Base-by-base conservation (phyloP, 2,113 vertebrate species). In the Platichthys flesus region DNA sequence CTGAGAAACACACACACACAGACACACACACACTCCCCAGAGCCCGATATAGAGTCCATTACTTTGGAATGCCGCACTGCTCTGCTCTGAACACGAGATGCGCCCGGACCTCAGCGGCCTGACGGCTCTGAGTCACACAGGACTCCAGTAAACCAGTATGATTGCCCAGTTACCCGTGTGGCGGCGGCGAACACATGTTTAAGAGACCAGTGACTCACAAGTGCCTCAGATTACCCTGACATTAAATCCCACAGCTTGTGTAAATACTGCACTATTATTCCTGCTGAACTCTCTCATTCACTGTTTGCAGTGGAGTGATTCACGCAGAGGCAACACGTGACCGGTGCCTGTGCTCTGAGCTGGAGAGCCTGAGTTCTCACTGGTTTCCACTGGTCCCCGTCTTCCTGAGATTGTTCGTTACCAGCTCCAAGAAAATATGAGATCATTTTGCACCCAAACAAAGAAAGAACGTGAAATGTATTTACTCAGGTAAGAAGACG, bases 221-320 rank as follows among this genome's bases (percentile, higher is more conserved):
- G 79, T 52, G 79, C 74, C 82, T 76, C 62, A 81, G 71, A 89
- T 82, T 84, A 87, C 84, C 84, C 84, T 49, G 71, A 76, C 86
- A 87, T 91, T 90, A 87, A 76, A 88, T 82, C 76, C 88, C 79
- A 35, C 89, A 82, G 87, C 79, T 82, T 74, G 78, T 88, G 76
- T 85, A 89, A 89, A 92, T 82, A 82, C 52, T 51, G 64, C 37
- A 24, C 81, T 75, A 56, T 83, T 85, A 81, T 86, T 90, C 86
- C 79, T 28, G 61, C 84, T 61, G 71, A 83, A 78, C 69, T 76
- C 78, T 78, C 76, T 88, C 78, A 81, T 88, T 87, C 86, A 84
- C 73, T 74, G 83, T 79, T 88, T 85, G 79, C 57, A 78, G 60
- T 16, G 15, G 71, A 71, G 77, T 88, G 88, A 92, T 87, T 91